Evolutionary conservation across 2,888 invertebrate species (phyloP), one percentile per base, ranked within the genome.

Genomic region (Polia nebulosa): DNA sequence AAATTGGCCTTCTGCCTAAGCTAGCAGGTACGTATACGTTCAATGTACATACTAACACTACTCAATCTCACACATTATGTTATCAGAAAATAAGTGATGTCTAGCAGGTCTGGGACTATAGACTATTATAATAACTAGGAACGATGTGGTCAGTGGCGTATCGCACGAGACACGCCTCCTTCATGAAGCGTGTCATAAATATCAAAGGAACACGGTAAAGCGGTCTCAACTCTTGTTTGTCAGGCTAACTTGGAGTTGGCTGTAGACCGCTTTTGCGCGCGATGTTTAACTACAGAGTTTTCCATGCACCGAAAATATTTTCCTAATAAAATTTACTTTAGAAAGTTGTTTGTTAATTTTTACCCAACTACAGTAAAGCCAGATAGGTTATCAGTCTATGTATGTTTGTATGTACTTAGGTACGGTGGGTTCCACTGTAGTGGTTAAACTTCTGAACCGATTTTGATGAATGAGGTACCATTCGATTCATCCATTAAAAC

Each of bases 141-240:
- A 32, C 36, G 44, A 45, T 52, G 73, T 27, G 51, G 56, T 20
- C n/a, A 20, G 44, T 13, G n/a, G 29, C 29, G 20, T 65, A 45
- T 27, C 51, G 20, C 11, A 32, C 36, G 44, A 65, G 25, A 15
- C 41, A 44, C 20, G 44, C 17, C 44, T 36, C 17, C 9, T 44
- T 1, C 58, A 44, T 49, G 47, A 29, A 53, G 25, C 20, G 34
- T 49, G 47, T 53, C 41, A 32, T 41, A 41, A 6, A 27, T 47
- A 15, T 58, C 52, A 74, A 72, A 74, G 67, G 57, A 47, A 41
- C 58, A 47, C 20, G 45, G 65, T 29, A 9, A 65, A 63, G 47
- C 45, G 45, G 32, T 27, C 20, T 25, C 29, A 32, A 20, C 20
- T 36, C 36, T 20, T 32, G 73, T 51, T 56, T 65, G 73, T 32